phyloP scores from a whole-genome alignment of 2,888 invertebrate genomes.

The Drosophila pegasa region DNA sequence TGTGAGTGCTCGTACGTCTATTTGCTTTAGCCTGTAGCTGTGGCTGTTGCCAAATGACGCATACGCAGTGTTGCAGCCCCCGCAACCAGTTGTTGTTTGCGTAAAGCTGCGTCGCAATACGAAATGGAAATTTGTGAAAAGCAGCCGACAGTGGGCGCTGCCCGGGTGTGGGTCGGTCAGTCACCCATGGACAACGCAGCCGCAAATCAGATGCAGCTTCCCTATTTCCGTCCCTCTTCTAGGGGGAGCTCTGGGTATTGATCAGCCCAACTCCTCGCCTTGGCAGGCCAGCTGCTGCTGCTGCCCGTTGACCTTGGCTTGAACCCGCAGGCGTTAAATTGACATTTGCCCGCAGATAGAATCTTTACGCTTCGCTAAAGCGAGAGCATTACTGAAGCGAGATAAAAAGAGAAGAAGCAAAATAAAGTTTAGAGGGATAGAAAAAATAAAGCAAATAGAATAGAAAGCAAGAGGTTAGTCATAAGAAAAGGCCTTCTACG shows the following conservation, averaged over 20 bases:
- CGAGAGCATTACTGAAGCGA: not conserved
- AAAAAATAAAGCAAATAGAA: too few relatives aligned
- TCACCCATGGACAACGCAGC: slow-evolving; percentile 25
- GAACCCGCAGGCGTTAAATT: slow-evolving; percentile 34
- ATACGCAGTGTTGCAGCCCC: slow-evolving; percentile 42
- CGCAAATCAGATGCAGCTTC: slow-evolving; percentile 30
- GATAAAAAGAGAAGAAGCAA: not conserved
- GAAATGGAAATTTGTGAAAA: slow-evolving; percentile 22
- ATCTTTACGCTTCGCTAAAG: slow-evolving; percentile 25
- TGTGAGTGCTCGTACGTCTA: not conserved
- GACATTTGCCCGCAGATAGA: slow-evolving; percentile 41
- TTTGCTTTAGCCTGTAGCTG: slow-evolving; percentile 9
- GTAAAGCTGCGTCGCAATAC: slow-evolving; percentile 50
- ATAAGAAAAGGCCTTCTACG: too few relatives aligned
- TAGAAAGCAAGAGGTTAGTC: not conserved
- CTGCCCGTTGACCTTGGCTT: slow-evolving; percentile 40
- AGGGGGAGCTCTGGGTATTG: not conserved
- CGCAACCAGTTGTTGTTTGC: not conserved
- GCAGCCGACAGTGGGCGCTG: slow-evolving; percentile 14
- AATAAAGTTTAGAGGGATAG: not conserved
- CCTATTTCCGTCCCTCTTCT: not conserved
- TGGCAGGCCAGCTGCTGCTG: slow-evolving; percentile 7
- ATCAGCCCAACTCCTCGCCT: not conserved
- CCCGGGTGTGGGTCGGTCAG: slow-evolving; percentile 48
- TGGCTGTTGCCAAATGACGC: slow-evolving; percentile 46